Evolutionary conservation across 2,888 invertebrate genomes (phyloP), one percentile per base, ranked within the genome.

Genomic region (Meiosimyza decipiens): DNA sequence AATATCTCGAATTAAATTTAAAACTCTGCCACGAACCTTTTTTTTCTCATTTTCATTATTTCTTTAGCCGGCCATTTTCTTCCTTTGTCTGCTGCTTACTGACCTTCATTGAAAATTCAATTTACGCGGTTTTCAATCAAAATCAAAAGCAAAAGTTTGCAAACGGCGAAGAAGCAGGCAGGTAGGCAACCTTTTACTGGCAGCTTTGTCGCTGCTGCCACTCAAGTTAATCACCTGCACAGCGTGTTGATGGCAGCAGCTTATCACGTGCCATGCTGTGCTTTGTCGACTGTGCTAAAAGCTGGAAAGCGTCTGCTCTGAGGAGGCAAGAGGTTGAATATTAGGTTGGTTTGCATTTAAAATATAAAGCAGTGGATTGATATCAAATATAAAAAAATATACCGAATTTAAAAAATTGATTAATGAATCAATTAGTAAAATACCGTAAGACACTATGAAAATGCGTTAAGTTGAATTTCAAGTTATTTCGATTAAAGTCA

Each of bases 101-200:
- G 59, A 51, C 49, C 59, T 50, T 57, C 59, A 64, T 51, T 64
- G 16, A 64, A 64, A 64, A 64, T 51, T 59, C 57, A 57, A 68
- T 68, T 49, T 15, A 49, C 57, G 49, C 57, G 68, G 50, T 59
- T 68, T 59, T 68, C 68, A 57, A 68, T 68, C 68, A 59, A 68
- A 57, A 68, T 68, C 68, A 59, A 68, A 68, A 49, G 57, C 49
- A 18, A 68, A 51, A 59, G 50, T 68, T 67, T 59, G 51, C n/a
- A 47, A 16, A 13, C 57, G 12, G 6, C 16, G 22, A 13, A 13
- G 16, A 28, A 13, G 18, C 12, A 28, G 12, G 57, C 57, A 22
- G 12, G n/a, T 4, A 22, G n/a, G 57, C 57, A 22, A 57, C n/a
- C 16, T 33, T 12, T 16, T 47, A 40, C 40, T 62, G 63, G 6